phyloP scores from a whole-genome alignment of 2,888 invertebrate genomes.

The Diarsia rubi region DNA sequence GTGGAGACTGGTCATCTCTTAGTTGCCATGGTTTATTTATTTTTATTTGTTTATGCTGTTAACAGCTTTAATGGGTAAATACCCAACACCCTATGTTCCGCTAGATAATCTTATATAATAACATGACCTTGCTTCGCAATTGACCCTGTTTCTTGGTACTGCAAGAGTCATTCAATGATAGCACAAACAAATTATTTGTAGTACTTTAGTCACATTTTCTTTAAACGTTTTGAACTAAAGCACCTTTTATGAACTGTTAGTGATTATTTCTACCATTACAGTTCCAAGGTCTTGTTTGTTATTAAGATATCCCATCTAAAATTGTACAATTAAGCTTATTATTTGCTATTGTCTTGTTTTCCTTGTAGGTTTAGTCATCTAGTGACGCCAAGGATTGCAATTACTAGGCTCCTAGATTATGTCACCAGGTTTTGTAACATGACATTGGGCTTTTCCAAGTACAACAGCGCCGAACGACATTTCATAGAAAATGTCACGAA shows the following conservation, averaged over 20 bases:
- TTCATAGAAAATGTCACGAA: background rate
- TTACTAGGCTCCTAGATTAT: background rate
- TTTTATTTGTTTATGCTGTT: too few relatives aligned
- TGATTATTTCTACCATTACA: background rate
- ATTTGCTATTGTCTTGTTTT: background rate
- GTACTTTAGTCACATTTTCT: background rate
- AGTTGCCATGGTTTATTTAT: too few relatives aligned
- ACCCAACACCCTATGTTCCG: background rate
- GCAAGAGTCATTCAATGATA: background rate
- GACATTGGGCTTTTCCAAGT: background rate
- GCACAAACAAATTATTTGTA: background rate
- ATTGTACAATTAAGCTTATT: background rate
- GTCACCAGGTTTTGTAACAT: background rate
- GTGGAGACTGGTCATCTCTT: too few relatives aligned
- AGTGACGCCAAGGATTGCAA: background rate
- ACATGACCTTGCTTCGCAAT: background rate
- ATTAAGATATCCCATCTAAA: background rate
- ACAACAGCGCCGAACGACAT: background rate
- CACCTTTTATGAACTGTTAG: background rate
- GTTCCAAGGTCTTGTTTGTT: conserved; percentile 1
- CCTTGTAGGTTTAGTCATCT: background rate
- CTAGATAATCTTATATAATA: background rate
- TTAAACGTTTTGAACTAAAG: background rate
- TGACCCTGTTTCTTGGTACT: background rate
- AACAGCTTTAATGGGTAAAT: background rate